These are phyloP conservation scores for Cheilosia vernalis DNA, from an alignment of 2,888 invertebrate species.

Conservation along the genomic window DNA sequence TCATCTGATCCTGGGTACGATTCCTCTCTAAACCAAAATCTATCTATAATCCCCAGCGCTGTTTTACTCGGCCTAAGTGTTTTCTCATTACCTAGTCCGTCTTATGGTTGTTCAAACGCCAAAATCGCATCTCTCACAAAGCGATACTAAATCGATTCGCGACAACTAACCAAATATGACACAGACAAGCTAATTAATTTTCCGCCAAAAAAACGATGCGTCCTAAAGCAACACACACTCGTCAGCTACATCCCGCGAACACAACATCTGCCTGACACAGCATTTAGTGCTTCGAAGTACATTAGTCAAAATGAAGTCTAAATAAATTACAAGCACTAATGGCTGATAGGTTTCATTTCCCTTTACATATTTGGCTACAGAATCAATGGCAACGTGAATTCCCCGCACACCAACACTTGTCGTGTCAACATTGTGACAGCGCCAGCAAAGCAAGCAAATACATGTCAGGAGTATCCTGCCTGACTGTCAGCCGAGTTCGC, in stretches of 20 bases:
- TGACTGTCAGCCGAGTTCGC: constrained; percentile 36
- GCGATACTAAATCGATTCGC: constrained; percentile 62
- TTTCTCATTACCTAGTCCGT: constrained; percentile 37
- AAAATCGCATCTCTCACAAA: constrained; percentile 36
- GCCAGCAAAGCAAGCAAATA: constrained; percentile 53
- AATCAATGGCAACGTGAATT: constrained; percentile 59
- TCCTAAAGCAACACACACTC: constrained; percentile 29
- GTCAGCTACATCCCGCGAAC: constrained; percentile 7
- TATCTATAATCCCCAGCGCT: too few species aligned
- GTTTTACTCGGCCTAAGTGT: background rate
- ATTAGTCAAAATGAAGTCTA: constrained; percentile 74
- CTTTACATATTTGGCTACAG: constrained; percentile 63
- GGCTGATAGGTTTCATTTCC: constrained; percentile 73
- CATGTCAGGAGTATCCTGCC: constrained; percentile 69
- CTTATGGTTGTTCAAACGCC: constrained; percentile 28
- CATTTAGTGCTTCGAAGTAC: constrained; percentile 63
- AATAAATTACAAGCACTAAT: constrained; percentile 75
- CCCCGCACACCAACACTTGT: constrained; percentile 31
- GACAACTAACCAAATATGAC: constrained; percentile 67
- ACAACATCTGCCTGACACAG: background rate
- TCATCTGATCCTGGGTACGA: too few species aligned
- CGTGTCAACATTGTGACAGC: constrained; percentile 69
- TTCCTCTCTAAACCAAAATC: too few species aligned
- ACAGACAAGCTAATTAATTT: constrained; percentile 59
- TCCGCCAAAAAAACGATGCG: constrained; percentile 20